Percentiles rank a stretch among this genome's conserved stretches.
These are phyloP conservation scores for Drosophila seclusa DNA, from an alignment of 2,888 invertebrate species.

Conservation along the genomic window DNA sequence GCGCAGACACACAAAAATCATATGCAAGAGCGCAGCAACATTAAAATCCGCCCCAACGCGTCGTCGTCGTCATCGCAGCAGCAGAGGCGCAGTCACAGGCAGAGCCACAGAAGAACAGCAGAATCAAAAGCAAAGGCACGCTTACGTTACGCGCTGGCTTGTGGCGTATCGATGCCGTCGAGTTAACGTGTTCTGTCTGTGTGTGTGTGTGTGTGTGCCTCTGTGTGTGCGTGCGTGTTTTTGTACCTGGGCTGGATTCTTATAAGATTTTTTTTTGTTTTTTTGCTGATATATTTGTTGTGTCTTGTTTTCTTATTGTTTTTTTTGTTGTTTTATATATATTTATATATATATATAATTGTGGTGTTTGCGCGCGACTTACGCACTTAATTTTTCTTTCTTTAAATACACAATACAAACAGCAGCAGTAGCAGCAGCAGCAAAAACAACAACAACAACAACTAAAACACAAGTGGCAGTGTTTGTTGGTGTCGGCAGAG, in stretches of 20 bases:
- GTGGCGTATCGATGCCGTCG: constrained; percentile 48
- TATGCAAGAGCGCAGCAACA: constrained; percentile 63
- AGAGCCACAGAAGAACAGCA: constrained; percentile 25
- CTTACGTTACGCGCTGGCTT: constrained; percentile 56
- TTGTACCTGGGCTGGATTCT: constrained; percentile 39
- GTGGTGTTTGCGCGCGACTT: constrained; percentile 36
- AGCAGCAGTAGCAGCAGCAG: constrained; percentile 49
- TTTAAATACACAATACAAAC: constrained; percentile 37
- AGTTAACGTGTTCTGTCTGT: constrained; percentile 46
- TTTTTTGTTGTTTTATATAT: constrained; percentile 4
- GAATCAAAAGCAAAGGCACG: constrained; percentile 55
- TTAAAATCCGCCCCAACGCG: constrained; percentile 64
- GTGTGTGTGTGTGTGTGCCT: constrained; percentile 7
- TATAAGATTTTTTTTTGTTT: constrained; percentile 38
- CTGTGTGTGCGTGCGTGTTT: constrained; percentile 7
- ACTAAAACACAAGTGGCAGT: constrained; percentile 61
- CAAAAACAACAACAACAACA: constrained; percentile 55
- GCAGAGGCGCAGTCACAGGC: constrained; percentile 11
- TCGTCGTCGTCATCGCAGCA: constrained; percentile 41
- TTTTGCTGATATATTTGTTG: constrained; percentile 26
- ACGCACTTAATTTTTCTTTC: constrained; percentile 49
- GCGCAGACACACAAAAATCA: constrained; percentile 47
- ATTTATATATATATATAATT: constrained; percentile 1
- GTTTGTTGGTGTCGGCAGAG: constrained; percentile 63
- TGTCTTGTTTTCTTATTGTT: constrained; percentile 21